These are phyloP conservation scores for Lepidothrix coronata DNA, from an alignment of 2,113 vertebrate genomes.

Conservation along the genomic window DNA sequence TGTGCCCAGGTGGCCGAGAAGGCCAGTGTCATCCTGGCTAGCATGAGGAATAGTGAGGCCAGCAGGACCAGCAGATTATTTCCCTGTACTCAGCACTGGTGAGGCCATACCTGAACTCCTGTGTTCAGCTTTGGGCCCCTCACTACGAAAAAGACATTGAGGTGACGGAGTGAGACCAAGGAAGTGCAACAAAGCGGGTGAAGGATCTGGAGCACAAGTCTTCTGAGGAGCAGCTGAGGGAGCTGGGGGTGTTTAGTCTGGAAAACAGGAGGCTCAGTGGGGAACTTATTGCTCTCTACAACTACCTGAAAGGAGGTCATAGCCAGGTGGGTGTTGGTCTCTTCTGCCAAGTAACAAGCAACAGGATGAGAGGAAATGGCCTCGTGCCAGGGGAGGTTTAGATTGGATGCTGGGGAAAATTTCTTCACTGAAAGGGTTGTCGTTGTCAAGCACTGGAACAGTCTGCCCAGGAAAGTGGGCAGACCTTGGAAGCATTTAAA, in stretches of 20 bases:
- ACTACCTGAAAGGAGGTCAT: background rate
- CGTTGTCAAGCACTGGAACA: background rate
- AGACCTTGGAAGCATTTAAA: background rate
- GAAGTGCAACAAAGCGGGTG: background rate
- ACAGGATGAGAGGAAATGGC: background rate
- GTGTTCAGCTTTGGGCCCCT: background rate
- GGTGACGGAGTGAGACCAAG: accelerated
- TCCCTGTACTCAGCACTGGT: background rate
- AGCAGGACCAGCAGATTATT: background rate
- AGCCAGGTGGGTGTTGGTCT: no score
- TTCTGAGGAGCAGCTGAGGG: background rate
- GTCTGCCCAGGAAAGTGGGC: background rate
- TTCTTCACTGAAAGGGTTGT: background rate
- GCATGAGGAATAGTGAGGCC: background rate
- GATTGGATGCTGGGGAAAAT: background rate
- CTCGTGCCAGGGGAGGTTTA: background rate
- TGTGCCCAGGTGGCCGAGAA: background rate
- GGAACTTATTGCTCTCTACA: no score
- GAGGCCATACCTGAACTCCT: background rate
- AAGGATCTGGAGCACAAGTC: background rate
- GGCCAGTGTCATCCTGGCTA: background rate
- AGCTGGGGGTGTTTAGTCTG: background rate
- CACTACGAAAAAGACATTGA: accelerated
- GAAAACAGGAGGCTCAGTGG: background rate
- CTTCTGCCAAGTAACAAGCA: background rate